Evolutionary conservation across 1,140 invertebrate species (phyloP).

Genomic region (Drosophila bifasciata): DNA sequence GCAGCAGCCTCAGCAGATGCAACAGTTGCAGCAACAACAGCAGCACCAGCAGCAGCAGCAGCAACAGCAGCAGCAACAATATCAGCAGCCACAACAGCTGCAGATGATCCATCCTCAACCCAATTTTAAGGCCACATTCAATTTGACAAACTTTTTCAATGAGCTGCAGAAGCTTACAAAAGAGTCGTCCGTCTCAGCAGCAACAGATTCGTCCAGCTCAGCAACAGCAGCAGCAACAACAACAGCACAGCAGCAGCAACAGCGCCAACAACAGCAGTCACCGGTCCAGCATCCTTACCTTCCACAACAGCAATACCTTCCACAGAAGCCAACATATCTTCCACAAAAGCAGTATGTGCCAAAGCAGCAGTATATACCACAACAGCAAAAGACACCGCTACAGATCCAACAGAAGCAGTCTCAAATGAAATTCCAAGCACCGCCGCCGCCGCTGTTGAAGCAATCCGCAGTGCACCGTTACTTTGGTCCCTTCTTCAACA

Average conservation of each 20-base stretch:
- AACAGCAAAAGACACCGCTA: constrained; percentile 6
- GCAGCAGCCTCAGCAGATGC: constrained; percentile 6
- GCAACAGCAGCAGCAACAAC: constrained; percentile 18
- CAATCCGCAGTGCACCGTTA: constrained; percentile 31
- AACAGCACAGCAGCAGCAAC: constrained; percentile 1
- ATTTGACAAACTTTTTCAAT: constrained; percentile 50
- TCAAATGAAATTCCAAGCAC: not conserved
- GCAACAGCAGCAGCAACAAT: not conserved
- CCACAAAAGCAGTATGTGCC: constrained; percentile 4
- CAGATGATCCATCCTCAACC: not conserved
- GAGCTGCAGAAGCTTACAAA: constrained; percentile 46
- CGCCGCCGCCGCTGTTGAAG: not conserved
- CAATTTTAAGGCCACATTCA: constrained; percentile 41
- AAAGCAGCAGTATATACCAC: constrained; percentile 1
- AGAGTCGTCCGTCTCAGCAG: constrained; percentile 18
- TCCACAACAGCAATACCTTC: constrained; percentile 4
- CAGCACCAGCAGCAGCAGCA: not conserved
- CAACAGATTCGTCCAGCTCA: constrained; percentile 7
- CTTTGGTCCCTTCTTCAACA: constrained; percentile 37
- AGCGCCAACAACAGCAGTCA: not conserved
- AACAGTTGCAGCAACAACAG: constrained; percentile 4
- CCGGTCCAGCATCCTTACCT: constrained; percentile 8
- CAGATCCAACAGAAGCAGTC: constrained; percentile 2
- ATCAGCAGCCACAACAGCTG: not conserved
- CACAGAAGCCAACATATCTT: constrained; percentile 5